phyloP scores from a whole-genome alignment of 2,888 invertebrate genomes.

The Chrysolina oricalcia region DNA sequence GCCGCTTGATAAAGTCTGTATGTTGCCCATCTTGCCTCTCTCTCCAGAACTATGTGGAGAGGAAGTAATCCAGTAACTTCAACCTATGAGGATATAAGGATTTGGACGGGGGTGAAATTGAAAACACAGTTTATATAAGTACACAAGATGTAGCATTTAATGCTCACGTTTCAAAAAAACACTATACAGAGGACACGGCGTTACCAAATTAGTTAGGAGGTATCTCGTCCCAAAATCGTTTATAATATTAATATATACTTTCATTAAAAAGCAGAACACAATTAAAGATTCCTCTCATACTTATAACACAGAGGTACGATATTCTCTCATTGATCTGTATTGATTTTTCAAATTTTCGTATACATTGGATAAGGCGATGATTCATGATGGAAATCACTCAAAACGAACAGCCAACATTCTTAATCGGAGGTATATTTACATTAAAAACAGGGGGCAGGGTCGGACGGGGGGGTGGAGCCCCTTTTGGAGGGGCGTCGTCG shows the following conservation, averaged over 20 bases:
- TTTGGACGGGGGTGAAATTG: constrained; percentile 48
- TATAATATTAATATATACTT: constrained; percentile 70
- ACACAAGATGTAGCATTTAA: constrained; percentile 74
- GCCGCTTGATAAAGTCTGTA: no score
- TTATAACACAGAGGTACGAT: constrained; percentile 72
- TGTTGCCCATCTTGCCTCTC: no score
- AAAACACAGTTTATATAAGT: constrained; percentile 71
- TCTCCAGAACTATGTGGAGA: no score
- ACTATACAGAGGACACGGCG: constrained; percentile 73
- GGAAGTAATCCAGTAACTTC: no score
- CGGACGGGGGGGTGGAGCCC: constrained; percentile 44
- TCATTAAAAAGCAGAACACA: constrained; percentile 73
- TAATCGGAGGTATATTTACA: constrained; percentile 70
- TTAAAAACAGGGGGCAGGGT: constrained; percentile 53
- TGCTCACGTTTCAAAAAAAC: constrained; percentile 73
- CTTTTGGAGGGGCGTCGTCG: constrained; percentile 48
- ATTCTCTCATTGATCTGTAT: constrained; percentile 68
- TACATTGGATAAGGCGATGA: constrained; percentile 82
- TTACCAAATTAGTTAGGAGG: constrained; percentile 72
- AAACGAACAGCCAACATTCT: constrained; percentile 73
- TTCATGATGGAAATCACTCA: constrained; percentile 73
- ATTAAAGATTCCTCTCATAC: constrained; percentile 72
- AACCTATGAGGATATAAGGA: not conserved
- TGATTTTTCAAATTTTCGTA: constrained; percentile 74
- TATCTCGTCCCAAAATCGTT: constrained; percentile 71